Evolutionary conservation across 2,888 invertebrate species (phyloP).

Genomic region (Pachliopta kotzebuea): DNA sequence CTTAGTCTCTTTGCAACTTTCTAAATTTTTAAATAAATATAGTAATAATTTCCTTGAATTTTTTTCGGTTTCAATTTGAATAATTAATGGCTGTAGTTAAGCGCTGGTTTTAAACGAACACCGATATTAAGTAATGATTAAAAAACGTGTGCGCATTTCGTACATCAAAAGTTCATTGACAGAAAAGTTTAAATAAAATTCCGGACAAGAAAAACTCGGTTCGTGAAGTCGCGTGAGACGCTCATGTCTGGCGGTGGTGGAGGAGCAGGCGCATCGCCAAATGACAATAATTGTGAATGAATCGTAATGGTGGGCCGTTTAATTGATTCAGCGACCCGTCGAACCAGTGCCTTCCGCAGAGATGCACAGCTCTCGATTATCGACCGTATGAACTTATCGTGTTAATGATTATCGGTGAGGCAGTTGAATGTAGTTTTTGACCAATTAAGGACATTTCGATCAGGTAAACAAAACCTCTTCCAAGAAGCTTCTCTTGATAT

Average conservation of each 20-base stretch:
- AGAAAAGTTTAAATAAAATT: conserved; percentile 35
- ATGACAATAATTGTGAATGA: conserved; percentile 75
- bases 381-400: conserved; percentile 6
- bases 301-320: conserved; percentile 66
- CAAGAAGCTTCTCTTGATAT: too few relatives aligned
- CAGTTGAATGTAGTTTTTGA: conserved; percentile 1
- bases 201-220: conserved; percentile 35
- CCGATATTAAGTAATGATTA: background rate
- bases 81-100: too few relatives aligned
- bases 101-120: too few relatives aligned
- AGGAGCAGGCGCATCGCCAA: conserved; percentile 52
- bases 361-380: conserved; percentile 32
- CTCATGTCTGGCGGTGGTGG: conserved; percentile 42
- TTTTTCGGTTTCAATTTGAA: too few relatives aligned
- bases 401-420: conserved; percentile 15
- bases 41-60: too few relatives aligned
- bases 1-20: too few relatives aligned
- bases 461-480: background rate
- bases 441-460: conserved; percentile 9
- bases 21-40: too few relatives aligned
- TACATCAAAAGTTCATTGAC: conserved; percentile 36
- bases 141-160: background rate
- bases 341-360: conserved; percentile 50
- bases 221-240: conserved; percentile 55
- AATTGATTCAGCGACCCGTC: conserved; percentile 61